These are phyloP conservation scores for Digitonthophagus gazella DNA, from an alignment of 2,888 invertebrate genomes.

Conservation along the genomic window DNA sequence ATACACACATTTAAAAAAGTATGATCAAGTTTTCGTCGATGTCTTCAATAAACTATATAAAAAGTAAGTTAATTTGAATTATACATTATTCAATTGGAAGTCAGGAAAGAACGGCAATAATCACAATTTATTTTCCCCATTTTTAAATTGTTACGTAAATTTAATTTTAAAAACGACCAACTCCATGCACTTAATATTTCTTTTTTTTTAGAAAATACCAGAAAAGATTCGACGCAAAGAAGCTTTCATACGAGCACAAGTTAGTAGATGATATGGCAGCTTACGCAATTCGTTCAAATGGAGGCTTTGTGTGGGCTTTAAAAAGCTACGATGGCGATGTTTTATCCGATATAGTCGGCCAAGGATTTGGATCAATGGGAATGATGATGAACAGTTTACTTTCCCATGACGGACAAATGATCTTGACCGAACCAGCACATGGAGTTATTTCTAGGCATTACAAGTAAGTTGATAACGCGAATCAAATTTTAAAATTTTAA, in stretches of 20 bases:
- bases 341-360: conserved; percentile 78
- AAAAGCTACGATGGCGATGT: conserved; percentile 90
- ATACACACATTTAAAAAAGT: conserved; percentile 80
- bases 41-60: conserved; percentile 82
- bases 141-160: too few relatives aligned
- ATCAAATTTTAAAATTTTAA: too few relatives aligned
- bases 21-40: conserved; percentile 85
- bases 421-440: conserved; percentile 86
- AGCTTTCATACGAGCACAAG: conserved; percentile 84
- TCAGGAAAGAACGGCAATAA: too few relatives aligned
- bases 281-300: conserved; percentile 73
- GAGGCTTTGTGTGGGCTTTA: conserved; percentile 86
- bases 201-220: conserved; percentile 60
- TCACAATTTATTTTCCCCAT: too few relatives aligned
- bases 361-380: conserved; percentile 74
- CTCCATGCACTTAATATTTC: too few relatives aligned
- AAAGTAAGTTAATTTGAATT: conserved; percentile 58
- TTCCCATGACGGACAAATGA: conserved; percentile 79
- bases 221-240: conserved; percentile 65
- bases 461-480: conserved; percentile 51
- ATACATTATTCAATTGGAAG: too few relatives aligned
- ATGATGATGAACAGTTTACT: conserved; percentile 85
- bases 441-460: conserved; percentile 86
- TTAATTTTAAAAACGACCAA: too few relatives aligned
- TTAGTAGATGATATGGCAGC: conserved; percentile 89